phyloP scores from a whole-genome alignment of 2,797 vertebrate species.

The Megalops cyprinoides region DNA sequence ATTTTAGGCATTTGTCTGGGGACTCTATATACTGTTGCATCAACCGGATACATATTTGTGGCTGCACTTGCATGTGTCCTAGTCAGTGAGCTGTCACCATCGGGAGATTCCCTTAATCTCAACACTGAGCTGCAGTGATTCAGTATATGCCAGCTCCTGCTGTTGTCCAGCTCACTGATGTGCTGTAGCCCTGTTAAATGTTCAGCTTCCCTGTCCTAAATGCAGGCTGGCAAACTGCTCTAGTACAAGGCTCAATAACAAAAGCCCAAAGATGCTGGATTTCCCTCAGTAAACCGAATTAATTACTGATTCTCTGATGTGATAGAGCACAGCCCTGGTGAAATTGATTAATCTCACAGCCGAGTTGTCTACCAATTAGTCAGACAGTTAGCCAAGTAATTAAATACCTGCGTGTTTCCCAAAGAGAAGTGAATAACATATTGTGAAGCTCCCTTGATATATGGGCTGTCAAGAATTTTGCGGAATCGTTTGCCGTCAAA shows the following conservation, averaged over 20 bases:
- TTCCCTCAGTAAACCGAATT: conserved; percentile 85
- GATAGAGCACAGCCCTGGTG: conserved; percentile 97
- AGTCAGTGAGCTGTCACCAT: not conserved
- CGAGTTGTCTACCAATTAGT: conserved; percentile 99
- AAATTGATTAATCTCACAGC: conserved; percentile 99
- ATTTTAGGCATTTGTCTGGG: not conserved
- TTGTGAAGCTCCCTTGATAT: conserved; percentile 82
- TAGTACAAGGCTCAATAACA: conserved; percentile 64
- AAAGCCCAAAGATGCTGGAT: conserved; percentile 61
- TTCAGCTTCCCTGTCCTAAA: not conserved
- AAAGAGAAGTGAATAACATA: conserved; percentile 85
- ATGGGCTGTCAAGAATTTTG: conserved; percentile 84
- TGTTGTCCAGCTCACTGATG: conserved; percentile 18
- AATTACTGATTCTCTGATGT: conserved; percentile 98
- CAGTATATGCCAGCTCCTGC: conserved; percentile 13
- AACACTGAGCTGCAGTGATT: not conserved
- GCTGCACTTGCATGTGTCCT: conserved; percentile 13
- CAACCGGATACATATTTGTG: not conserved
- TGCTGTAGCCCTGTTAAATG: conserved; percentile 46
- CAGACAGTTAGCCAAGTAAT: conserved; percentile 99
- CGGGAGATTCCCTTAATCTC: conserved; percentile 5
- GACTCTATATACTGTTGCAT: not conserved
- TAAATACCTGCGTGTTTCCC: conserved; percentile 98
- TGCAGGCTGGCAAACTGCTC: conserved; percentile 8
- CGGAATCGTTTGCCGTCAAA: conserved; percentile 52